Evolutionary conservation across 2,797 vertebrate genomes (phyloP).

Genomic region (Cossypha niveicapilla): DNA sequence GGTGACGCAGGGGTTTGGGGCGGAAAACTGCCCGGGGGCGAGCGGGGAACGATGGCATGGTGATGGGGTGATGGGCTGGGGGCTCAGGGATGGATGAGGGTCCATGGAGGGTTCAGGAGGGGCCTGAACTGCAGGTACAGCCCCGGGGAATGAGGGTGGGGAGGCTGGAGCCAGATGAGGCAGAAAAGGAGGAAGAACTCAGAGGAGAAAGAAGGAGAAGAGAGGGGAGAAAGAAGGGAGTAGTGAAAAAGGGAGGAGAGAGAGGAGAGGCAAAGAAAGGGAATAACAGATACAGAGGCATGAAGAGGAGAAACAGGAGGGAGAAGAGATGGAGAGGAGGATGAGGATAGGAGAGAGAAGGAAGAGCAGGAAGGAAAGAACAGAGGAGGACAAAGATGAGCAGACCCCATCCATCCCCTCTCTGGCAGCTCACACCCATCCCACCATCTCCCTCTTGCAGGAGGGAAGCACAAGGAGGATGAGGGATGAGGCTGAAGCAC

Average conservation of each 20-base stretch:
- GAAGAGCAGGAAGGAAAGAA: no score
- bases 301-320: neutral
- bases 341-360: neutral
- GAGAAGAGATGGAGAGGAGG: no score
- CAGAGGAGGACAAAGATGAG: neutral
- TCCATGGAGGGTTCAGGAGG: no score
- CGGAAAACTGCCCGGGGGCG: neutral
- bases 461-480: neutral
- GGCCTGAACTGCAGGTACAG: neutral
- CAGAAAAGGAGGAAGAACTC: neutral
- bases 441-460: neutral
- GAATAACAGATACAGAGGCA: neutral
- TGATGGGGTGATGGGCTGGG: neutral
- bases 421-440: accelerated
- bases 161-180: neutral
- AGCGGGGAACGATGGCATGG: neutral
- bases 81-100: neutral
- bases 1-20: neutral
- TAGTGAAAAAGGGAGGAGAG: neutral
- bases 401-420: neutral
- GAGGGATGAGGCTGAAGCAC: accelerated
- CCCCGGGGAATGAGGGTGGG: neutral
- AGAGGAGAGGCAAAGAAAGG: neutral
- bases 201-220: neutral
- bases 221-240: neutral